These are phyloP conservation scores for Coracopsis vasa DNA, from an alignment of 2,113 vertebrate species.

Conservation along the genomic window DNA sequence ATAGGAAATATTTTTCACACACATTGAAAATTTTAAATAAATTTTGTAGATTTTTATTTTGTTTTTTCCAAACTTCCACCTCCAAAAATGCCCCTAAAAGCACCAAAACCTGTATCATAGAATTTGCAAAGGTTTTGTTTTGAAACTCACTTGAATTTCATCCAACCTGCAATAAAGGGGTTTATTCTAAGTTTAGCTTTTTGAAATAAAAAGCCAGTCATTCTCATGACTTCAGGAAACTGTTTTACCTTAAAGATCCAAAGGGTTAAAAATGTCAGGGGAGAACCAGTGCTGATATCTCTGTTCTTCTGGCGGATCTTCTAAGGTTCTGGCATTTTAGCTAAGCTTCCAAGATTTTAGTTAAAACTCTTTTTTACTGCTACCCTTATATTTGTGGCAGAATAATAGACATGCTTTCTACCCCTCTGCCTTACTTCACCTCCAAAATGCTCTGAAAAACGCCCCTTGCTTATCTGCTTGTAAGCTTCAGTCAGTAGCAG, in stretches of 20 bases:
- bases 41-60: background rate
- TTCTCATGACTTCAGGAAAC: background rate
- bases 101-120: accelerated
- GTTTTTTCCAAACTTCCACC: background rate
- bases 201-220: background rate
- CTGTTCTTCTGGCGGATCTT: background rate
- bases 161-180: background rate
- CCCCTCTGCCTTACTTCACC: no score
- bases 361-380: accelerated
- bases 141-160: background rate
- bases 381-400: background rate
- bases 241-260: background rate
- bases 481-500: no score
- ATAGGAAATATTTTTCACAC: background rate
- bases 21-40: background rate
- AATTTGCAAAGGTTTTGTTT: background rate
- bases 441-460: no score
- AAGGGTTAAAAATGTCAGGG: background rate
- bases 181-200: background rate
- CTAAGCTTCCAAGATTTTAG: background rate
- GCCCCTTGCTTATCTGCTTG: no score
- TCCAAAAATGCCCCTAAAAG: background rate
- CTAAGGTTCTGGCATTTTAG: background rate
- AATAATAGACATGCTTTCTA: background rate
- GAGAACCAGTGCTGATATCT: background rate